A percentile compares a stretch with the other conserved stretches of the same genome.
phyloP scores from a whole-genome alignment of 1,140 invertebrate species.

The Lethocerus indicus region DNA sequence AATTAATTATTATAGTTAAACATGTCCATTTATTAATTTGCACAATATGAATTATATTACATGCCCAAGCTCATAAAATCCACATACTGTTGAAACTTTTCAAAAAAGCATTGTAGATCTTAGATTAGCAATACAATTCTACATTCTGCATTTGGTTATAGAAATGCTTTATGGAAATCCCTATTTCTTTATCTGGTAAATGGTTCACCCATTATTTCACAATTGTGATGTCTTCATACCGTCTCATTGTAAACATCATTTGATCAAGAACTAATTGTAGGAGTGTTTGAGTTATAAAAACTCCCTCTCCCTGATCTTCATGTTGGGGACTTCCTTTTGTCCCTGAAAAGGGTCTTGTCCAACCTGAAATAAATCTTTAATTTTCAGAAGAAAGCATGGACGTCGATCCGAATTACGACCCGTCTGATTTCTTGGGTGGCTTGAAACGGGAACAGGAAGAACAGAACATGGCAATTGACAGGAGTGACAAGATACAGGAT shows the following conservation, averaged over 20 bases:
- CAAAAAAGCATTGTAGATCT: neutral
- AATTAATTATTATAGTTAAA: neutral
- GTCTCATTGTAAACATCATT: no score
- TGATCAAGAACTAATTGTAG: no score
- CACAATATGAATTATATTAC: neutral
- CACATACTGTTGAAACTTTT: neutral
- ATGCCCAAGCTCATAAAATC: neutral
- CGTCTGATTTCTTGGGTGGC: constrained; percentile 60
- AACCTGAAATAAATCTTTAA: constrained; percentile 7
- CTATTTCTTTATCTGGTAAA: no score
- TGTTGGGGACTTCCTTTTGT: no score
- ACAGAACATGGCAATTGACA: constrained; percentile 2
- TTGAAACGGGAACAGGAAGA: constrained; percentile 23
- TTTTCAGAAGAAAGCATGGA: constrained; percentile 54
- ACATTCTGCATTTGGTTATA: no score
- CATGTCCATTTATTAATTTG: neutral
- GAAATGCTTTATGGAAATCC: no score
- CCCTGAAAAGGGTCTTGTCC: no score
- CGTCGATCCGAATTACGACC: constrained; percentile 72
- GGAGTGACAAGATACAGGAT: constrained; percentile 36
- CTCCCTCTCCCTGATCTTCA: no score
- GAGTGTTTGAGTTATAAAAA: no score
- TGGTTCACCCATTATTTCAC: no score
- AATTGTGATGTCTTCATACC: no score
- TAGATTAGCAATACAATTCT: no score